These are phyloP conservation scores for Apostichopus leukothele DNA, from an alignment of 53 echinoderm and acorn worm species.

Conservation along the genomic window DNA sequence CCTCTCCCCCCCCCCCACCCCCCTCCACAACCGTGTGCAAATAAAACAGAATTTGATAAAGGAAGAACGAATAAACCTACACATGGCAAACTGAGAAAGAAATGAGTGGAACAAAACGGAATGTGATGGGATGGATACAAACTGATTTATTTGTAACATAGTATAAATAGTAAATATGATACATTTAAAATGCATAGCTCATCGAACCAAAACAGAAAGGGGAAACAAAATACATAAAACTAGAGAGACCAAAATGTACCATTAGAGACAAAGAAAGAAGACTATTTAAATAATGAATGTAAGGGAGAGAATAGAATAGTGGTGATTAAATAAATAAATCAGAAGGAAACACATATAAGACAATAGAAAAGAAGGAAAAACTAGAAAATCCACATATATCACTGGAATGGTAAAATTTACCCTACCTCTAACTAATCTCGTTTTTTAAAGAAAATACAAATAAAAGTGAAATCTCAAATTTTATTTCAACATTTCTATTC, in stretches of 20 bases:
- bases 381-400: background rate
- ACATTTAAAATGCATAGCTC: constrained; percentile 44
- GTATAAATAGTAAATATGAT: constrained; percentile 41
- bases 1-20: no score
- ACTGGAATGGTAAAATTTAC: background rate
- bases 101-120: background rate
- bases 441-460: no score
- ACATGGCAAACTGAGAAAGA: no score
- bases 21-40: no score
- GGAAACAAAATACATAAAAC: background rate
- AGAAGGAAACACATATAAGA: background rate
- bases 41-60: no score
- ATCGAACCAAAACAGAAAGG: background rate
- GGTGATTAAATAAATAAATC: constrained; percentile 7
- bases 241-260: background rate
- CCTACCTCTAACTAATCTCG: background rate
- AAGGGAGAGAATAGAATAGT: background rate
- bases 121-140: constrained; percentile 39
- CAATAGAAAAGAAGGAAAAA: background rate
- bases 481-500: no score
- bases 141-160: constrained; percentile 34
- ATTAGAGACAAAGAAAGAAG: background rate
- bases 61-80: no score
- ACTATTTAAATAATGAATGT: background rate
- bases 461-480: no score